Base-by-base conservation (phyloP, 2,888 invertebrate species). In the Synanthedon formicaeformis region DNA sequence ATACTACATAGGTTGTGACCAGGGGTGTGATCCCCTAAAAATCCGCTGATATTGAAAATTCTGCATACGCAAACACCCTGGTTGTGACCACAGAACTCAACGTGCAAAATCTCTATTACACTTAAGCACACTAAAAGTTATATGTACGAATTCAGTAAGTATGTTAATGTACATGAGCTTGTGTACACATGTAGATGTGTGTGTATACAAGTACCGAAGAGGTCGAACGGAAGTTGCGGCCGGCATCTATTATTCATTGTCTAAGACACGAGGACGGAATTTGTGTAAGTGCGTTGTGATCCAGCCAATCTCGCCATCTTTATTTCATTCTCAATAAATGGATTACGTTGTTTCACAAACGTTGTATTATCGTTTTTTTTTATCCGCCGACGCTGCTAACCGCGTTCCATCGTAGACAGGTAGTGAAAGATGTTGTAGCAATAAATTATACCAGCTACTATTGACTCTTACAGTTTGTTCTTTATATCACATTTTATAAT, bases 221-320 rank as follows among this genome's bases (percentile, higher is more conserved):
- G 71, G 75, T 69, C 73, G 71, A 67, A 69, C 68, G 66, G 60
- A 58, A 66, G 65, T 65, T 71, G 67, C 65, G 70, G 69, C 68
- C 63, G 70, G 63, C 74, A 84, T 86, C 75, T 82, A 84, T 84
- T 83, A 86, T 86, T 85, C 82, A 86, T 81, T 70, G 66, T 60
- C 67, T 78, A 81, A 84, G 84, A 84, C 82, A 83, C 73, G 78
- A 73, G 73, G 81, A 81, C 73, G 77, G 82, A 83, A 84, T 83
- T 84, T 84, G 83, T 84, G 78, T 82, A 83, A 84, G 82, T 83
- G 81, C 74, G 81, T 81, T 82, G 81, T 81, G 83, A 83, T 82
- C 80, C 78, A 76, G 71, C 75, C 83, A 81, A 83, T 83, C 78
- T 80, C 72, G 69, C 71, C 74, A 81, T 82, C 77, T 81, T 84